Evolutionary conservation across 2,797 vertebrate genomes (phyloP).

Genomic region (Periparus ater): DNA sequence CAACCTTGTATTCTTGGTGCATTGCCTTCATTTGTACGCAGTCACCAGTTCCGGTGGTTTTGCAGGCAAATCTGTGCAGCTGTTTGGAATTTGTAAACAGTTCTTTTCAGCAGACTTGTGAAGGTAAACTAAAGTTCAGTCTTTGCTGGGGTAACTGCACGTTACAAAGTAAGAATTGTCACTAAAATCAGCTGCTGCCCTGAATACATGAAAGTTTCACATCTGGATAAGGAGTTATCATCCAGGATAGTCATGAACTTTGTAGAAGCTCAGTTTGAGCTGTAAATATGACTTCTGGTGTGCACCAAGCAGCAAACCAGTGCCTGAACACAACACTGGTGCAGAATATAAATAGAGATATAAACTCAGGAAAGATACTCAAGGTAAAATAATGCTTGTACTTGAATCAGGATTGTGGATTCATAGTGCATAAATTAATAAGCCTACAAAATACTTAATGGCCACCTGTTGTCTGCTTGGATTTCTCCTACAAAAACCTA

Average conservation of each 20-base stretch:
- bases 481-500: neutral
- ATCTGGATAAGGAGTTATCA: neutral
- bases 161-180: neutral
- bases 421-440: neutral
- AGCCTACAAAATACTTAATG: neutral
- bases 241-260: neutral
- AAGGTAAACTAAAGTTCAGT: neutral
- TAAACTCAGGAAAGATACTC: neutral
- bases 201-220: neutral
- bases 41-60: neutral
- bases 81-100: neutral
- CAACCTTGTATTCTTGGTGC: neutral
- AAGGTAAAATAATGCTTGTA: neutral
- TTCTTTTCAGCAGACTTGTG: neutral
- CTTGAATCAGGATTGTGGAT: neutral
- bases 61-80: neutral
- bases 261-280: constrained; percentile 41
- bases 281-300: neutral
- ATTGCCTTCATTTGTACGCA: neutral
- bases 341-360: neutral
- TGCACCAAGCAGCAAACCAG: neutral
- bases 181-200: neutral
- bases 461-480: neutral
- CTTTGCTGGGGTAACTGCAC: neutral
- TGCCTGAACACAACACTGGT: neutral